Base-by-base conservation (phyloP, 2,797 vertebrate genomes). In the Buceros bicornis region DNA sequence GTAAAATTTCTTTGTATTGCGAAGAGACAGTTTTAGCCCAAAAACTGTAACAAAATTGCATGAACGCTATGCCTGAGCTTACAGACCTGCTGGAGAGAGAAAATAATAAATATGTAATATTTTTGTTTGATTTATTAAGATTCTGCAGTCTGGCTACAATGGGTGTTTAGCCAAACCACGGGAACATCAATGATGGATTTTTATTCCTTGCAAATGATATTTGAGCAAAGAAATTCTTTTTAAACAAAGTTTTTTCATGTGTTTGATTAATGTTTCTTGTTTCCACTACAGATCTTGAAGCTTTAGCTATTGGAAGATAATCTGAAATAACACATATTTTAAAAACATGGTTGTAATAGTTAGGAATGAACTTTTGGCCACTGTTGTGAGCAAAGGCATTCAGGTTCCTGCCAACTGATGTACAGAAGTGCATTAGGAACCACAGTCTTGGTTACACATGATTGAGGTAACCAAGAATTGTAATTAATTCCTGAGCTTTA, bases 401-500 rank as follows among this genome's bases (percentile, higher is more conserved):
- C 69, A 54, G 28, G 24, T 90, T 87, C 45, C 84, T 90, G 66
- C 69, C 85, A 91, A 1, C 19, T 77, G 66, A 70, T 72, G 50
- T 66, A 29, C 40, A 53, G 50, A 91, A 91, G 67, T 70, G 43
- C 5, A 13, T 78, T 72, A 78, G 80, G 85, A 91, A 25, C 77
- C 37, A 33, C 53, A 72, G 45, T 74, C 65, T 72, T 71, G 57
- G 33, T 85, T 93, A 43, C 35, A 47, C 61, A 10, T 66, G 81
- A 79, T 6, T 81, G 86, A 86, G 51, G 28, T 91, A 89, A 93
- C 51, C 26, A 82, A 73, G 60, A 84, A 37, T 16, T 80, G 24
- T 82, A 84, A 70, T 91, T 88, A 91, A 94, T 93, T 95, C 51
- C 29, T 1, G 3, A 87, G 31, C 66, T 95, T 89, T 82, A 87